Percentiles rank a stretch among this genome's conserved stretches.
phyloP scores from a whole-genome alignment of 2,113 vertebrate genomes.

The Paramisgurnus dabryanus region DNA sequence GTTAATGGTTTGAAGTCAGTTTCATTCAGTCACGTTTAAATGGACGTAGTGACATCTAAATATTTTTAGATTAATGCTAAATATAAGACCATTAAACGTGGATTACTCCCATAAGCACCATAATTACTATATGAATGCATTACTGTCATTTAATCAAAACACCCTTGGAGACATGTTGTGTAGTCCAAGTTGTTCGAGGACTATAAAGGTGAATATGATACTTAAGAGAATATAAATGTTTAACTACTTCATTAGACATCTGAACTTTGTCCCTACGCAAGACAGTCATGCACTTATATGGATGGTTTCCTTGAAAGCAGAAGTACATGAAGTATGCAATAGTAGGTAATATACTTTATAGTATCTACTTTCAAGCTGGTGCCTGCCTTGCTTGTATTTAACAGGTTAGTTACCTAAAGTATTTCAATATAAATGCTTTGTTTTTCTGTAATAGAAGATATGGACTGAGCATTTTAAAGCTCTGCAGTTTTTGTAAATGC shows the following conservation, averaged over 20 bases:
- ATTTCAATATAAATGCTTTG: constrained; percentile 14
- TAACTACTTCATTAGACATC: constrained; percentile 9
- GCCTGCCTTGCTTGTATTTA: constrained; percentile 51
- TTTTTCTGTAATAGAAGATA: constrained; percentile 45
- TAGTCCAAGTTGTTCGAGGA: background rate
- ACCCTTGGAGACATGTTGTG: background rate
- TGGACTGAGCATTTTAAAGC: constrained; percentile 41
- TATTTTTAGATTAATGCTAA: background rate
- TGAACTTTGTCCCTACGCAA: background rate
- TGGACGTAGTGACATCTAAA: background rate
- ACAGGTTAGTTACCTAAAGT: constrained; percentile 40
- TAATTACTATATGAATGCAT: background rate
- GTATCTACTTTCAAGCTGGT: constrained; percentile 44
- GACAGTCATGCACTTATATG: background rate
- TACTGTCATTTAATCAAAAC: background rate
- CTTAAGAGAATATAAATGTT: constrained; percentile 6
- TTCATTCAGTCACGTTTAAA: background rate
- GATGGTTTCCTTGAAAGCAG: no score
- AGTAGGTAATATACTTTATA: background rate
- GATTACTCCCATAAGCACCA: background rate
- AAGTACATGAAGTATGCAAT: no score
- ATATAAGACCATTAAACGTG: background rate
- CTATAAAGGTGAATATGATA: background rate
- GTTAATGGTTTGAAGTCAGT: background rate
- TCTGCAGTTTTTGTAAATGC: constrained; percentile 39